Evolutionary conservation across 2,797 vertebrate species (phyloP).

Genomic region (Salmo trutta): DNA sequence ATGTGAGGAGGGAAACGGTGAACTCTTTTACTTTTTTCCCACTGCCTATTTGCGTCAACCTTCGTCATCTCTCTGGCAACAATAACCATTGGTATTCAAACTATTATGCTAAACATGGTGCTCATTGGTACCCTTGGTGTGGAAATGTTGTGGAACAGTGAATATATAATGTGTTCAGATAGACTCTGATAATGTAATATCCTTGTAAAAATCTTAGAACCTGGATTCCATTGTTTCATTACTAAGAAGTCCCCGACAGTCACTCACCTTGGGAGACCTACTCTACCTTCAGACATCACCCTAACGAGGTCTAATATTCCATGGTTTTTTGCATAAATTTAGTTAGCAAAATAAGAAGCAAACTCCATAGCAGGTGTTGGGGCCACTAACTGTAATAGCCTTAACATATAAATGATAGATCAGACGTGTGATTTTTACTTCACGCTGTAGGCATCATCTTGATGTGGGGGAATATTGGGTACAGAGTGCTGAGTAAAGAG

Average conservation of each 20-base stretch:
- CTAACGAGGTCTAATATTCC: not conserved
- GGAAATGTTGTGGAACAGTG: not conserved
- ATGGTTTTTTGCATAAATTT: not conserved
- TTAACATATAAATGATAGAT: slow-evolving; percentile 18
- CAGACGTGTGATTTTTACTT: slow-evolving; percentile 23
- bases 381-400: not conserved
- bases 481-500: slow-evolving; percentile 47
- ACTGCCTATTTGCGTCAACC: slow-evolving; percentile 42
- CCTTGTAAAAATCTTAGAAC: not conserved
- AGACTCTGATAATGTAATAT: not conserved
- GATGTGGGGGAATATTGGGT: slow-evolving; percentile 46
- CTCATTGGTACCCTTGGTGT: not conserved
- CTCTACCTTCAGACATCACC: too few relatives aligned
- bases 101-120: slow-evolving; percentile 23
- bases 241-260: not conserved
- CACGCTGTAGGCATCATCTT: slow-evolving; percentile 24
- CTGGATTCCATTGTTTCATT: not conserved
- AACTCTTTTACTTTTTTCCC: slow-evolving; percentile 16
- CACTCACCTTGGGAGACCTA: not conserved
- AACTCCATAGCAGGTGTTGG: not conserved
- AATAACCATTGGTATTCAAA: slow-evolving; percentile 26
- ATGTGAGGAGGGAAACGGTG: slow-evolving; percentile 25
- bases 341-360: not conserved
- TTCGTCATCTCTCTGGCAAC: slow-evolving; percentile 35
- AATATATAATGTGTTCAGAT: not conserved